These are phyloP conservation scores for Heliconius ismenius DNA, from an alignment of 2,888 invertebrate species.

Conservation along the genomic window DNA sequence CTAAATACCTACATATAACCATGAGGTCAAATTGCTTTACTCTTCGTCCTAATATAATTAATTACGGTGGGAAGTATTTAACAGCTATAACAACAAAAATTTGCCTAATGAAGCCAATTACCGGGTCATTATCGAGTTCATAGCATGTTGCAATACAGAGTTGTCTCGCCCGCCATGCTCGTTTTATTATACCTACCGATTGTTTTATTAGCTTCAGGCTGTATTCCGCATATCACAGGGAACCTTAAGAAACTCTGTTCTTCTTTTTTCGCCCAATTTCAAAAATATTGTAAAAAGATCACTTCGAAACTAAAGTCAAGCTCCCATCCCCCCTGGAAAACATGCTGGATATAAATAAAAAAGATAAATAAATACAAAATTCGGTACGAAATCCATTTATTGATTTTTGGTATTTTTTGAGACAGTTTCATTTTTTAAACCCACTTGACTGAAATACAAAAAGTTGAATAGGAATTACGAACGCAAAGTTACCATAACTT, in stretches of 20 bases:
- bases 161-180: background rate
- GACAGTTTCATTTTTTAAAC: constrained; percentile 64
- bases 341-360: background rate
- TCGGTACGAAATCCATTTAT: constrained; percentile 75
- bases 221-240: too few species aligned
- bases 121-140: constrained; percentile 10
- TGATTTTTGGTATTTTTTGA: constrained; percentile 77
- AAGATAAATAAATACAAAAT: constrained; percentile 44
- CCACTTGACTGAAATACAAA: constrained; percentile 62
- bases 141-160: background rate
- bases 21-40: constrained; percentile 14
- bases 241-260: background rate
- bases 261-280: too few species aligned
- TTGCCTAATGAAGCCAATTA: constrained; percentile 24
- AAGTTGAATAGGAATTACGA: constrained; percentile 43
- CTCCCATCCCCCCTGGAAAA: background rate
- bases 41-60: constrained; percentile 8
- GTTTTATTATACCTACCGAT: background rate
- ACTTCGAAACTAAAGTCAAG: too few species aligned
- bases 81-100: background rate
- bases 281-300: background rate
- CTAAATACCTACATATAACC: background rate
- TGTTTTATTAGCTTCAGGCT: too few species aligned
- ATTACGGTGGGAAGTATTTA: constrained; percentile 21
- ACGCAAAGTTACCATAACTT: constrained; percentile 26